phyloP scores from a whole-genome alignment of 2,113 vertebrate species.

The Hepsetus odoe region DNA sequence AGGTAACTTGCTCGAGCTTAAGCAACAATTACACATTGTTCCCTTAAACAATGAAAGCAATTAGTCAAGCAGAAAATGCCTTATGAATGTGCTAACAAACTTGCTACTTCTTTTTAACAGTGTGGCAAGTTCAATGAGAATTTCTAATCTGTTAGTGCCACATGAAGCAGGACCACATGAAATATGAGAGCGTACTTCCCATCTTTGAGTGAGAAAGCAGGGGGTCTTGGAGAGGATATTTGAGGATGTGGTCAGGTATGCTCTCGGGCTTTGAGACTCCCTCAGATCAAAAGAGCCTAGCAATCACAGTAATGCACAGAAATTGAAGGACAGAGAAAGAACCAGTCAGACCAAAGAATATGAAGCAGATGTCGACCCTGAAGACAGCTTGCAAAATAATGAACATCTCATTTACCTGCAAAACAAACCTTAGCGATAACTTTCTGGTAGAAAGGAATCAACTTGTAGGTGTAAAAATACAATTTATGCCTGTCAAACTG shows the following conservation, averaged over 20 bases:
- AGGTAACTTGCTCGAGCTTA: neutral
- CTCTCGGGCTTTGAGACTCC: neutral
- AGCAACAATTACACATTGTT: constrained; percentile 19
- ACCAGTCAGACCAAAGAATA: neutral
- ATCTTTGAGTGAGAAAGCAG: neutral
- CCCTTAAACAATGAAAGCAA: constrained; percentile 19
- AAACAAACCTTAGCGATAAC: no score
- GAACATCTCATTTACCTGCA: no score
- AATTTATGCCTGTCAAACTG: no score
- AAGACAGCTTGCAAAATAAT: no score
- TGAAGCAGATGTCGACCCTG: no score
- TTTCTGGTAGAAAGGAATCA: no score
- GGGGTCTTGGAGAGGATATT: neutral
- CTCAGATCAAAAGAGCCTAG: neutral
- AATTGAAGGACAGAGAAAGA: no score
- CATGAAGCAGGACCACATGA: neutral
- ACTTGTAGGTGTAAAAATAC: no score
- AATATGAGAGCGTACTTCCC: neutral
- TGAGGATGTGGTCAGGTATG: neutral
- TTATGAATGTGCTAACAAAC: neutral
- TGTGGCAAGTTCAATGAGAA: neutral
- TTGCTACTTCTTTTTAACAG: neutral
- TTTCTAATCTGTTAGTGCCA: neutral
- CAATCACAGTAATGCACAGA: neutral
- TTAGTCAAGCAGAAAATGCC: constrained; percentile 2